phyloP scores from a whole-genome alignment of 30 jellyfish, hydroid and myxozoan genomes.

The Aurelia sp. region DNA sequence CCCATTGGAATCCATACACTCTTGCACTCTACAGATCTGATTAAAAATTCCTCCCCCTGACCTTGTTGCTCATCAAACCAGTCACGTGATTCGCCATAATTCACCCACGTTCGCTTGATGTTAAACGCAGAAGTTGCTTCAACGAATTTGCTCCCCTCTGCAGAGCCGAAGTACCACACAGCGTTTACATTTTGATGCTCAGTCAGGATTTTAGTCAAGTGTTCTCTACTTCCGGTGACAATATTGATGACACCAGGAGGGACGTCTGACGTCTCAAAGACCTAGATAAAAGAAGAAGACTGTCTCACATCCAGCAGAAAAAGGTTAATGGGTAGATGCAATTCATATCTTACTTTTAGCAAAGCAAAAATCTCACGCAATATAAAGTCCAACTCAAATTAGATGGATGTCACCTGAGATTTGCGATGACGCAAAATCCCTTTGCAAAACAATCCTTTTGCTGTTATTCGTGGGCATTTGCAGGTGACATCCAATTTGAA shows the following conservation, averaged over 20 bases:
- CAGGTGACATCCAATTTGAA: too few relatives aligned
- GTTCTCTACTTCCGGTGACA: slow-evolving; percentile 98
- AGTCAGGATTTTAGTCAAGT: slow-evolving; percentile 82
- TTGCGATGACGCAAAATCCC: too few relatives aligned
- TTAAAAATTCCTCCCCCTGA: slow-evolving; percentile 92
- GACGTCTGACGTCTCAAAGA: slow-evolving; percentile 94
- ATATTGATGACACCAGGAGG: slow-evolving; percentile 94
- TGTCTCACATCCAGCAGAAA: not conserved
- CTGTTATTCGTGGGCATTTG: too few relatives aligned
- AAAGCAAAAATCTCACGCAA: too few relatives aligned
- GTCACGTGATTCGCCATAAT: slow-evolving; percentile 96
- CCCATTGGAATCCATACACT: slow-evolving; percentile 99
- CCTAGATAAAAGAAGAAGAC: slow-evolving; percentile 36
- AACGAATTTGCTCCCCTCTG: slow-evolving; percentile 96
- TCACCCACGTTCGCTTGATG: slow-evolving; percentile 97
- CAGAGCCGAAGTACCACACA: slow-evolving; percentile 97
- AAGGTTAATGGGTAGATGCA: too few relatives aligned
- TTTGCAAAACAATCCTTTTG: too few relatives aligned
- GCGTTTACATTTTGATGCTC: slow-evolving; percentile 98
- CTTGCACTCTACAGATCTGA: slow-evolving; percentile 94
- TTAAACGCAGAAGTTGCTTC: slow-evolving; percentile 91
- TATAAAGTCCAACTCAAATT: too few relatives aligned
- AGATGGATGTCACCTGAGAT: too few relatives aligned
- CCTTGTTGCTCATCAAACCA: slow-evolving; percentile 94
- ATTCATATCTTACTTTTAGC: too few relatives aligned